Evolutionary conservation across 2,888 invertebrate species (phyloP), one percentile per base, ranked within the genome.

Genomic region (Napeogenes sylphis): DNA sequence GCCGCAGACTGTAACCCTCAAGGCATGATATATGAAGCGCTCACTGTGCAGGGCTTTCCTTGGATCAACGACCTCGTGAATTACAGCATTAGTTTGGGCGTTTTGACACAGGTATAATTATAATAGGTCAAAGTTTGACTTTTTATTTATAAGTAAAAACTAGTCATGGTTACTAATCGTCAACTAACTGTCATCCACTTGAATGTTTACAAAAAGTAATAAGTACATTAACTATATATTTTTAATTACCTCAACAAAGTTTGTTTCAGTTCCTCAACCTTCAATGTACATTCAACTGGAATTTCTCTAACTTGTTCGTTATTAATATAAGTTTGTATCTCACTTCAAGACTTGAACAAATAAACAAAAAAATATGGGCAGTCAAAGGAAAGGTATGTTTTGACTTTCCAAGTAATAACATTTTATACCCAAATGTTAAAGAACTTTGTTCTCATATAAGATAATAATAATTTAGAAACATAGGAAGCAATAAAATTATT

Each of bases 221-320:
- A 35, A 35, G 35, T 35, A 35, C 35, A 35, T 5, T 5, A 6
- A 6, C 35, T 5, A 35, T 35, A 0, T 35, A 35, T 35, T 35
- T 35, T 35, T 35, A 35, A 5, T 35, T 35, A 21, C 21, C 6
- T 35, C 6, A 35, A 35, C 6, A 35, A 35, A 35, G 1, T 5
- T 35, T 35, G 35, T 59, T 79, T 45, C 73, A 86, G 86, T 66
- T 87, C 6, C 71, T 91, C 8, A 93, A 94, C 74, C 70, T 93
- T 32, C 84, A 93, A 55, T 90, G 92, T 35, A 94, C 94, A 0
- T 94, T 94, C 62, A 91, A 92, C 1, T 95, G 94, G 94, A 94
- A 93, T 72, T 95, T 92, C 65, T 91, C 92, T 66, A 94, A 94
- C 74, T 77, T 94, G 4, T 94, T 94, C 73, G 92, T 95, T 12